These are phyloP conservation scores for Myotis vivesi DNA, from an alignment of 2,797 vertebrate species.

Conservation along the genomic window DNA sequence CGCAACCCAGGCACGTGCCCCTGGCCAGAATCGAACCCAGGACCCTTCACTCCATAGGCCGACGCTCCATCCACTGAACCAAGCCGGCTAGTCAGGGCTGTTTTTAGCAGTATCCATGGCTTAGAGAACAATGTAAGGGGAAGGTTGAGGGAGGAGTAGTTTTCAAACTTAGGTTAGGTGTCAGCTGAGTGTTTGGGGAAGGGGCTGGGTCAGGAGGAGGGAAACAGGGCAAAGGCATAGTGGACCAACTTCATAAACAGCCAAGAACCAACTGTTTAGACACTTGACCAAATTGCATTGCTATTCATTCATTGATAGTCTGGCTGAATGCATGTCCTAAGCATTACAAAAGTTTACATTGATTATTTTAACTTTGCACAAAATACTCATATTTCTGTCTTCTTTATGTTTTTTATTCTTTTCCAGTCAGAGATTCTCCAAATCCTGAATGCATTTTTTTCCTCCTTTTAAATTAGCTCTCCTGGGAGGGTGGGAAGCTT, in stretches of 20 bases:
- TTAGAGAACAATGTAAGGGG: not conserved
- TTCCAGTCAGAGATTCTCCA: conserved; percentile 3
- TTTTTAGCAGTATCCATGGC: not conserved
- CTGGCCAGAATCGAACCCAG: too few species aligned
- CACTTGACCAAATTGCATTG: not conserved
- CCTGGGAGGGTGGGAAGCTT: not conserved
- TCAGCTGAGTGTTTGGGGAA: not conserved
- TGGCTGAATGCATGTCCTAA: not conserved
- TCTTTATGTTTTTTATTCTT: not conserved
- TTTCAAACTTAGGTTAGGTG: not conserved
- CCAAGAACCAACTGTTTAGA: not conserved
- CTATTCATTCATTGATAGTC: not conserved
- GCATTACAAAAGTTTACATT: not conserved
- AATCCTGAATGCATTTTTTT: conserved; percentile 6
- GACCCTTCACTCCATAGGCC: too few species aligned
- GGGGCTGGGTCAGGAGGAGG: not conserved
- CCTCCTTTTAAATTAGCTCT: not conserved
- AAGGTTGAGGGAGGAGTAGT: not conserved
- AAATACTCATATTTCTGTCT: not conserved
- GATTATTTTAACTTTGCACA: not conserved
- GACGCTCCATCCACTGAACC: too few species aligned
- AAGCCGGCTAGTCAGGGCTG: too few species aligned
- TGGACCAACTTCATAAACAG: not conserved
- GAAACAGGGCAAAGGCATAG: not conserved
- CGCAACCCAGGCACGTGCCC: too few species aligned